Conservation (phyloP, 2,797 vertebrate genomes). For the Leucoraja ocellata region DNA sequence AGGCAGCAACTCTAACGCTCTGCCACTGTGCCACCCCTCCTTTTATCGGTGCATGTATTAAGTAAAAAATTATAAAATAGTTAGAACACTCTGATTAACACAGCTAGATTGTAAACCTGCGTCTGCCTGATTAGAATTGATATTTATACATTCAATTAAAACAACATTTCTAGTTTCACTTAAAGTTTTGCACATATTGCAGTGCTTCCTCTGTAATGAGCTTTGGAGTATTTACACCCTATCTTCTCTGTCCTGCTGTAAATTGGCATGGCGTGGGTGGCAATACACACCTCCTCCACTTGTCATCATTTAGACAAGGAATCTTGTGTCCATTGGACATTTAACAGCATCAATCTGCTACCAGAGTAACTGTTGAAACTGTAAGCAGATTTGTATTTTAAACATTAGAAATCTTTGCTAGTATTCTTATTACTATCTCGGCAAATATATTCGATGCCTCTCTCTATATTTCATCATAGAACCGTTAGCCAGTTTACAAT, state of each 20-base stretch:
- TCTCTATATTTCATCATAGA: neutral
- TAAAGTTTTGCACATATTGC: neutral
- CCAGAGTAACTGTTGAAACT: constrained; percentile 1
- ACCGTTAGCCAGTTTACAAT: neutral
- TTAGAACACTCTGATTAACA: no score
- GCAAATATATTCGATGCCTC: constrained; percentile 54
- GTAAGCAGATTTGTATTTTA: neutral
- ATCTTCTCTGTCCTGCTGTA: neutral
- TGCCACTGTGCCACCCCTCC: no score
- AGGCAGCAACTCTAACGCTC: no score
- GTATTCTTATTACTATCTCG: constrained; percentile 49
- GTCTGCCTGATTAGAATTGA: neutral
- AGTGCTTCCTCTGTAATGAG: neutral
- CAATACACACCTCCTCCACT: neutral
- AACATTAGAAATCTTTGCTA: no score
- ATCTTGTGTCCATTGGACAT: neutral
- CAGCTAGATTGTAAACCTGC: neutral
- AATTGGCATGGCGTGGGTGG: neutral
- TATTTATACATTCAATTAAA: neutral
- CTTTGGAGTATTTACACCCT: neutral
- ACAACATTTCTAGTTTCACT: neutral
- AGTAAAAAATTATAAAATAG: neutral
- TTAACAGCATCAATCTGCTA: neutral
- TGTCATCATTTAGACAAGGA: neutral
- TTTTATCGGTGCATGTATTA: neutral